These are phyloP conservation scores for Parotocinclus haroldoi DNA, from an alignment of 2,797 vertebrate species.

Conservation along the genomic window DNA sequence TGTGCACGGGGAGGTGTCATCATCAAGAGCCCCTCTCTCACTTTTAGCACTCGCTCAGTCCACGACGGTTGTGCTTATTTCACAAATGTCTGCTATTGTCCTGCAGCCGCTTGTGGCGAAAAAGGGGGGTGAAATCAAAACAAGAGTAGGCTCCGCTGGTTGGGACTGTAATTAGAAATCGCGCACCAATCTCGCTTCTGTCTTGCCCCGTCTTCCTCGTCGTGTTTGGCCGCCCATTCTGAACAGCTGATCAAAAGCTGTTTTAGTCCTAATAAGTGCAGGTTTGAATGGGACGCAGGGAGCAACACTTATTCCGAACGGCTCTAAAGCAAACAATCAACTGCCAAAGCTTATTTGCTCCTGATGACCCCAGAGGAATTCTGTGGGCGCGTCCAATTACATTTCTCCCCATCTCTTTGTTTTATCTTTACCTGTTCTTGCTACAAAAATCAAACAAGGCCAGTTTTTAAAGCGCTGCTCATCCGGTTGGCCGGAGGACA, in stretches of 20 bases:
- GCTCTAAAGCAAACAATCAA: constrained; percentile 1
- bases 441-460: too few relatives aligned
- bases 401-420: too few relatives aligned
- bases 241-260: constrained; percentile 49
- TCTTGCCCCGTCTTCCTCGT: constrained; percentile 15
- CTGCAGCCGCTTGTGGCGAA: background rate
- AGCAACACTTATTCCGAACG: background rate
- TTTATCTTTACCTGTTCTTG: too few relatives aligned
- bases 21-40: constrained; percentile 59
- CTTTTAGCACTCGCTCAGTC: constrained; percentile 52
- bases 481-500: too few relatives aligned
- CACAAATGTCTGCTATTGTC: constrained; percentile 68
- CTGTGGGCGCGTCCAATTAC: too few relatives aligned
- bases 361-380: too few relatives aligned
- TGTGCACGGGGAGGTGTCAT: constrained; percentile 65
- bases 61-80: constrained; percentile 69
- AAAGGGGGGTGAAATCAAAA: constrained; percentile 35
- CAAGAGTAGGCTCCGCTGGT: constrained; percentile 59
- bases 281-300: constrained; percentile 19
- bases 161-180: constrained; percentile 67
- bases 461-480: too few relatives aligned
- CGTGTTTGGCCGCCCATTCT: constrained; percentile 28
- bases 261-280: constrained; percentile 29
- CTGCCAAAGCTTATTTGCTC: constrained; percentile 2
- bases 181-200: constrained; percentile 32